Conservation (phyloP, 2,113 vertebrate genomes). For the Fregata magnificens region DNA sequence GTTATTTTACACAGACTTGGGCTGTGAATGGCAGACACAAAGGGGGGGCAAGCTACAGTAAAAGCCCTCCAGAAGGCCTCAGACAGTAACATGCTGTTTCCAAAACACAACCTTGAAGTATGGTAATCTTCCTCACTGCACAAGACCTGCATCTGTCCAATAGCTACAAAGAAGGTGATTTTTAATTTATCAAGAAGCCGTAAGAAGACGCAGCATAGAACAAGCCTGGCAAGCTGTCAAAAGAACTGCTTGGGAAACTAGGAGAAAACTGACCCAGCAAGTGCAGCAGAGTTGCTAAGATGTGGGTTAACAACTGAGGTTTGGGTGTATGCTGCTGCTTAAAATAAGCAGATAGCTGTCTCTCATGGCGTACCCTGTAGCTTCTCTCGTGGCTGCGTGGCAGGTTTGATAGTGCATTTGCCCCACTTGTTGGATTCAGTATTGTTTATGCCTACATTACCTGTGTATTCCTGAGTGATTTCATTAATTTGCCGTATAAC, state of each 20-base stretch:
- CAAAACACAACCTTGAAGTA: not conserved
- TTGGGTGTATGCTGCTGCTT: not conserved
- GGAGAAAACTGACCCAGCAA: not conserved
- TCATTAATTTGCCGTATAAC: constrained; percentile 56
- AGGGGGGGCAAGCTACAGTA: not conserved
- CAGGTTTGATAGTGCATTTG: not conserved
- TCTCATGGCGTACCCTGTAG: not conserved
- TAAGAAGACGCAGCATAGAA: not conserved
- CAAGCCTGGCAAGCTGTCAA: not conserved
- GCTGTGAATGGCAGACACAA: not conserved
- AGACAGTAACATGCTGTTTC: not conserved
- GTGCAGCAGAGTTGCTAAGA: not conserved
- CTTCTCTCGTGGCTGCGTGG: not conserved
- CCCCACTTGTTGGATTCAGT: constrained; percentile 30
- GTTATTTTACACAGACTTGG: not conserved
- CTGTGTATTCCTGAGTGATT: constrained; percentile 38
- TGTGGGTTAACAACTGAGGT: not conserved
- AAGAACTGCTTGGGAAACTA: not conserved
- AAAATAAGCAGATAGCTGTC: not conserved
- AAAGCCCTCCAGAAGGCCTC: not conserved
- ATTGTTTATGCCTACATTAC: constrained; percentile 52
- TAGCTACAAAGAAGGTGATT: not conserved
- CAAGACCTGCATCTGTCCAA: not conserved
- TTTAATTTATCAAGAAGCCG: not conserved
- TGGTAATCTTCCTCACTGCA: not conserved